Evolutionary conservation across 1,140 invertebrate species (phyloP).

Genomic region (Drosophila auraria): DNA sequence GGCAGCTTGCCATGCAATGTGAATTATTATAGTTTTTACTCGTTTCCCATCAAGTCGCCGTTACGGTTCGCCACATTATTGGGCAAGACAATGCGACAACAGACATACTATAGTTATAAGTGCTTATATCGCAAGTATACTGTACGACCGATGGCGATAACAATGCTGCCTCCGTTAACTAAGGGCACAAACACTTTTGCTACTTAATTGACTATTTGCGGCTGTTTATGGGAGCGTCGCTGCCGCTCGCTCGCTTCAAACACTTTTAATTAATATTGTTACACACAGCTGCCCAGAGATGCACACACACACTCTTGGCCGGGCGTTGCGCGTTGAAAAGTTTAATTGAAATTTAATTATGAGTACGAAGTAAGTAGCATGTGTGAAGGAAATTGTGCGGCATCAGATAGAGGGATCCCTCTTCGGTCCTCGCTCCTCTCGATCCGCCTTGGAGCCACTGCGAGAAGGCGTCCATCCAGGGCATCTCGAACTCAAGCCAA

Average conservation of each 20-base stretch:
- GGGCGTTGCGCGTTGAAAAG: constrained; percentile 52
- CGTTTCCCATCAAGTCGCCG: constrained; percentile 48
- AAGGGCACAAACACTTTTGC: constrained; percentile 49
- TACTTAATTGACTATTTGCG: constrained; percentile 70
- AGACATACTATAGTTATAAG: background rate
- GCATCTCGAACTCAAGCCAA: constrained; percentile 45
- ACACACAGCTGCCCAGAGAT: constrained; percentile 50
- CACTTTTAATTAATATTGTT: constrained; percentile 80
- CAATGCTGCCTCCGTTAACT: constrained; percentile 33
- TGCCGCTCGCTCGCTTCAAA: constrained; percentile 55
- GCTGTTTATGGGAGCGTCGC: constrained; percentile 42
- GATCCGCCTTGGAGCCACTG: constrained; percentile 2
- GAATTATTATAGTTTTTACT: constrained; percentile 40
- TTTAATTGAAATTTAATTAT: constrained; percentile 83
- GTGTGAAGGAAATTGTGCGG: constrained; percentile 46
- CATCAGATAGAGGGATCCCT: constrained; percentile 14
- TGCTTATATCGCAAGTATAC: background rate
- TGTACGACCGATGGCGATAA: background rate
- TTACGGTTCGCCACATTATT: constrained; percentile 34
- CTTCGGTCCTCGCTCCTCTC: background rate
- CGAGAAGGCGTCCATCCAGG: constrained; percentile 36
- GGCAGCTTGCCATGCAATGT: constrained; percentile 11
- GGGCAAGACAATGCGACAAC: constrained; percentile 27
- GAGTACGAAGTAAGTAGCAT: constrained; percentile 30
- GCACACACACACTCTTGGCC: constrained; percentile 13